Evolutionary conservation across 2,888 invertebrate genomes (phyloP), one percentile per base, ranked within the genome.

Genomic region (Idaea dimidiata): DNA sequence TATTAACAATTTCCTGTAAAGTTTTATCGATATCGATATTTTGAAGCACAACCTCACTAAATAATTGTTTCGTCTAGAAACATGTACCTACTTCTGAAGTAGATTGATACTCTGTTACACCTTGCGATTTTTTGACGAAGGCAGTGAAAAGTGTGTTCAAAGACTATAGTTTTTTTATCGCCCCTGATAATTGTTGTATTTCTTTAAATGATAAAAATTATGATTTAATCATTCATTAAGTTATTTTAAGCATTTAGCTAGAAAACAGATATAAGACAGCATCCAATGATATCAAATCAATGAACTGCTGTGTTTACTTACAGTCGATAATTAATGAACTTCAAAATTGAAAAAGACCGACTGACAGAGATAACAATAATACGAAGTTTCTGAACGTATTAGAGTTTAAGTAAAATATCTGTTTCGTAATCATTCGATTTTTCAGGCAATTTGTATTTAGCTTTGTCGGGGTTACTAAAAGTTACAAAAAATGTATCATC

Each of bases 351-450:
- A 8, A 14, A 10, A 2, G 14, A 14, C 43, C 14, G 43, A 43
- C 43, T 14, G 43, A 43, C 14, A 43, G 14, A 43, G 14, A 43
- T 10, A 43, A 43, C 8, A 14, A 43, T 43, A 43, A 6, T 43
- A 33, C 1, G 7, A 6, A 6, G 66, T 79, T 82, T 82, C 72
- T 43, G 77, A 85, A 84, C 85, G 82, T 33, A 56, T 32, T 59
- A 60, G 74, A 75, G 74, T 60, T 18, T 6, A 77, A 78, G 77
- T 84, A 85, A 77, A 78, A 77, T 84, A 85, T 83, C 87, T 89
- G 91, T 91, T 91, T 90, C 90, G 90, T 89, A 90, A 90, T 81
- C 86, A 79, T 75, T 85, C 75, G 74, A 76, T 66, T 69, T 66
- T 65, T 65, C 70, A 75, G 74, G 66, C 71, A 73, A 72, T 73